Conservation (phyloP, 1,140 invertebrate species). For the Drosophila santomea region DNA sequence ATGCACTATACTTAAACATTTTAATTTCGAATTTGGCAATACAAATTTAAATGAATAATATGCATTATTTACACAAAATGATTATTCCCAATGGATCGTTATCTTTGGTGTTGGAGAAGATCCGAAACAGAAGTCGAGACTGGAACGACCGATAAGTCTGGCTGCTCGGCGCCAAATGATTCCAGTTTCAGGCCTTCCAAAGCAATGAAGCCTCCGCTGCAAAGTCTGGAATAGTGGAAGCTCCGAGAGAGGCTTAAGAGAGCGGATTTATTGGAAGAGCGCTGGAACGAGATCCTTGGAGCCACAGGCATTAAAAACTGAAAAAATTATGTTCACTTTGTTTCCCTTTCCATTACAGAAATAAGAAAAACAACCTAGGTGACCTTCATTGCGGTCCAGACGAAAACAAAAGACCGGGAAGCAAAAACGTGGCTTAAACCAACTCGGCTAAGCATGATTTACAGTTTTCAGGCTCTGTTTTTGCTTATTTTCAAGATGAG, state of each 20-base stretch:
- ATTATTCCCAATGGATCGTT: slow-evolving; percentile 8
- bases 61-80: slow-evolving; percentile 32
- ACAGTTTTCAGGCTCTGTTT: slow-evolving; percentile 33
- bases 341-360: background rate
- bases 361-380: background rate
- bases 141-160: slow-evolving; percentile 56
- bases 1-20: background rate
- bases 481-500: slow-evolving; percentile 26
- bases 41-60: background rate
- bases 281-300: slow-evolving; percentile 14
- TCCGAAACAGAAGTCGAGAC: slow-evolving; percentile 31
- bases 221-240: background rate
- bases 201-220: slow-evolving; percentile 25
- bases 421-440: slow-evolving; percentile 17
- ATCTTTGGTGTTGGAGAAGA: background rate
- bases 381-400: slow-evolving; percentile 43
- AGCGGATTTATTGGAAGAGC: background rate
- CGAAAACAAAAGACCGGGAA: slow-evolving; percentile 49
- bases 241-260: slow-evolving; percentile 19
- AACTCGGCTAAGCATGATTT: slow-evolving; percentile 47
- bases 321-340: slow-evolving; percentile 8
- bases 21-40: background rate
- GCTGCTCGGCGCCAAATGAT: slow-evolving; percentile 50
- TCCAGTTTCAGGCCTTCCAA: slow-evolving; percentile 13
- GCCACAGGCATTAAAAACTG: background rate